phyloP scores from a whole-genome alignment of 1,140 invertebrate genomes.

The Magallana gigas region DNA sequence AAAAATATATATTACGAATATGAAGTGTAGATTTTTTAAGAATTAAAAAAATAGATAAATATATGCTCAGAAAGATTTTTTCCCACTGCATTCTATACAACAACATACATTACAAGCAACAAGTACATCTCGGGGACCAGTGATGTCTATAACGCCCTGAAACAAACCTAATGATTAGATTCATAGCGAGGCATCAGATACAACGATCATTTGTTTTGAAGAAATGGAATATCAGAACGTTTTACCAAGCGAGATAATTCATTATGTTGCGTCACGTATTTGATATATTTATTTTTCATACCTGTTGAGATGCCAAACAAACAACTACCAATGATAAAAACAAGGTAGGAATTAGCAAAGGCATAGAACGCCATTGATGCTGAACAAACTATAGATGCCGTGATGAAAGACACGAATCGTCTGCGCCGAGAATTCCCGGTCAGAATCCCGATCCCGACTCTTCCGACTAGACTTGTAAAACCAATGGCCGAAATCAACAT shows the following conservation, averaged over 20 bases:
- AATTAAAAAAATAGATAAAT: too few relatives aligned
- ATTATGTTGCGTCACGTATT: not conserved
- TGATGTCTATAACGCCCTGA: not conserved
- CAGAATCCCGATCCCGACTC: constrained; percentile 8
- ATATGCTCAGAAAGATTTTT: too few relatives aligned
- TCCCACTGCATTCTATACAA: too few relatives aligned
- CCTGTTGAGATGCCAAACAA: constrained; percentile 3
- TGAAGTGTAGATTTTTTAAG: too few relatives aligned
- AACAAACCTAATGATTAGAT: constrained; percentile 13
- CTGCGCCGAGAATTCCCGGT: not conserved
- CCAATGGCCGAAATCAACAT: constrained; percentile 24
- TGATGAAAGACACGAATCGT: not conserved
- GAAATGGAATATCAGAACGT: not conserved
- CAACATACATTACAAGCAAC: not conserved
- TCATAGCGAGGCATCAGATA: not conserved
- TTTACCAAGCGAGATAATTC: not conserved
- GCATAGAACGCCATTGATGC: not conserved
- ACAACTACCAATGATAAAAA: constrained; percentile 13
- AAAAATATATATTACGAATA: too few relatives aligned
- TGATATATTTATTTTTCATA: not conserved
- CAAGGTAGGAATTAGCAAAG: not conserved
- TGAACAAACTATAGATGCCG: not conserved
- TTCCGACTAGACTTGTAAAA: constrained; percentile 5
- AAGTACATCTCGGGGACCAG: not conserved
- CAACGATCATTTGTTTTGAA: not conserved